A percentile compares a stretch with the other conserved stretches of the same genome.
phyloP scores from a whole-genome alignment of 2,113 vertebrate species.

The Mohoua ochrocephala region DNA sequence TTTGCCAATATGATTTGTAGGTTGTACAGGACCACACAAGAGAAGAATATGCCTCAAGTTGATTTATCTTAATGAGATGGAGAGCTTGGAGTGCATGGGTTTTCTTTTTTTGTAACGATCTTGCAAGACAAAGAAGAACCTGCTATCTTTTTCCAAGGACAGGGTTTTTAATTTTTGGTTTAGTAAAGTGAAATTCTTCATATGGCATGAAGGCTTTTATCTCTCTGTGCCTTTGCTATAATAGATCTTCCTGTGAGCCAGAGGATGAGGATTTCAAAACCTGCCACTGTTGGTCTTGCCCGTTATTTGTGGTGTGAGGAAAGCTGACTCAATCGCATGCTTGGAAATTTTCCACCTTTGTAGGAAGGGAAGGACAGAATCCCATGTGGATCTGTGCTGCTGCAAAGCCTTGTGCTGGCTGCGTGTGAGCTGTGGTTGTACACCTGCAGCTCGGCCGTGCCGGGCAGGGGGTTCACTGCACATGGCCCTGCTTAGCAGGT shows the following conservation, averaged over 20 bases:
- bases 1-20: not conserved
- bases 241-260: not conserved
- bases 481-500: not conserved
- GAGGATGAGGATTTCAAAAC: not conserved
- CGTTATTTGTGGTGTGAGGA: not conserved
- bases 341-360: not conserved
- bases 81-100: not conserved
- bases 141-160: not conserved
- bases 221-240: not conserved
- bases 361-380: not conserved
- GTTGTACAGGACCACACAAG: not conserved
- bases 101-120: not conserved
- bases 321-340: accelerated
- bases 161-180: not conserved
- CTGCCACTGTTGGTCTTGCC: not conserved
- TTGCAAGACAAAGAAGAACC: not conserved
- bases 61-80: not conserved
- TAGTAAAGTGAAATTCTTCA: not conserved
- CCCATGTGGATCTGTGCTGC: not conserved
- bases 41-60: not conserved
- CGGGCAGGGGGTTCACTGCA: not conserved
- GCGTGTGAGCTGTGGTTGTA: not conserved
- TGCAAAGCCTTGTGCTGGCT: not conserved
- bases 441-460: not conserved
- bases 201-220: not conserved